phyloP scores from a whole-genome alignment of 2,888 invertebrate genomes.

The Scaptodrosophila latifasciaeformis region DNA sequence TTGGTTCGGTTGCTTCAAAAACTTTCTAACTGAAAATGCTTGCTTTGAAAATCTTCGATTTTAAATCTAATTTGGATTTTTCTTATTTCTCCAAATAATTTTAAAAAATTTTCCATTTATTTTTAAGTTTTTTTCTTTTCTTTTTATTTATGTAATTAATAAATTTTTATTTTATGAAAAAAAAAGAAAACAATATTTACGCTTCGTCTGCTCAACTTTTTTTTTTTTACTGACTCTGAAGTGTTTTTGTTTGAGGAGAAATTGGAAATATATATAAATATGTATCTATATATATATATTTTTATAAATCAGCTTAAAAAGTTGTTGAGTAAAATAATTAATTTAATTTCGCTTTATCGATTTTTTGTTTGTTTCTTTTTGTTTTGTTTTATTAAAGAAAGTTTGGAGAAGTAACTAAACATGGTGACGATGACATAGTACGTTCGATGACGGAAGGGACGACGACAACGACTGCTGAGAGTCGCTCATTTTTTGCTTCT shows the following conservation, averaged over 20 bases:
- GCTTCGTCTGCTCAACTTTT: conserved; percentile 11
- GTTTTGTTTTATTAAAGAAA: conserved; percentile 43
- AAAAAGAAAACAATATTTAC: conserved; percentile 26
- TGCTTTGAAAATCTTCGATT: background rate
- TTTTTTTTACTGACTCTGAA: conserved; percentile 43
- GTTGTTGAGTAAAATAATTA: background rate
- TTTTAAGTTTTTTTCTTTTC: conserved; percentile 30
- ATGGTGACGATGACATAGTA: conserved; percentile 52
- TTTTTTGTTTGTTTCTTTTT: conserved; percentile 14
- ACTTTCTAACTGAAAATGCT: conserved; percentile 26
- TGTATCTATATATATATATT: conserved; percentile 14
- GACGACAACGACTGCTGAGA: too few relatives aligned
- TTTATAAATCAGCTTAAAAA: conserved; percentile 11
- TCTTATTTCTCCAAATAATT: conserved; percentile 22
- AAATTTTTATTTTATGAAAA: conserved; percentile 58
- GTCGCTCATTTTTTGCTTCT: conserved; percentile 10
- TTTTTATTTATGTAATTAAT: conserved; percentile 54
- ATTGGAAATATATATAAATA: conserved; percentile 40
- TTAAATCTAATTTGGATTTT: background rate
- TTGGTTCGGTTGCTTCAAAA: conserved; percentile 25
- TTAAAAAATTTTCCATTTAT: conserved; percentile 32
- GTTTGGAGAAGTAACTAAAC: conserved; percentile 41
- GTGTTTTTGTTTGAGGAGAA: conserved; percentile 27
- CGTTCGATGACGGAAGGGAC: conserved; percentile 59
- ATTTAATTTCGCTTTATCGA: background rate